Base-by-base conservation (phyloP, 2,888 invertebrate genomes). In the Liodrosophila aerea region DNA sequence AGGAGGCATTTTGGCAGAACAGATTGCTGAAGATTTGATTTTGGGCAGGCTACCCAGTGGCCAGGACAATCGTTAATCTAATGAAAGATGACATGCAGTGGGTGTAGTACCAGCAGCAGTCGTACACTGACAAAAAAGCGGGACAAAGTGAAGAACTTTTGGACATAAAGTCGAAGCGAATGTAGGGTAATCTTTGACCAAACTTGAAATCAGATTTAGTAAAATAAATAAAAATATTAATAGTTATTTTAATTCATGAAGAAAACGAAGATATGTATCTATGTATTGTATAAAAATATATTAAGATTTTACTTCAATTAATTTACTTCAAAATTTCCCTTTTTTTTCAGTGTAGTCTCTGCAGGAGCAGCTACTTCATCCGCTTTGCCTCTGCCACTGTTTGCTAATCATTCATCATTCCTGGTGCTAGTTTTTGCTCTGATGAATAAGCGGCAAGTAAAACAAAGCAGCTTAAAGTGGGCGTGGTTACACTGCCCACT, bases 21-120 rank as follows among this genome's bases (percentile, higher is more conserved):
- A 78, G 77, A 78, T 84, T 78, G 85, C 54, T 81, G 64, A 76
- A 77, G 77, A 77, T 83, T 83, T 77, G 73, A 77, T 83, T 77
- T 83, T 71, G 67, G 85, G 82, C 74, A 64, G 72, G 56, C 52
- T 18, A 2, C 12, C 31, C 67, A 58, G 50, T 37, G 59, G 47
- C 60, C 53, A 33, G 57, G 53, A 56, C 75, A 80, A 84, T 81
- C 78, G 85, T 80, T 80, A 80, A 80, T 80, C 78, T 80, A 80
- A 80, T 80, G 85, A 80, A 84, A 80, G 82, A 81, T 80, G 78
- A 84, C 85, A 66, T 74, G 59, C 58, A 54, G 50, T 60, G 65
- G 64, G 64, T 56, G 33, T 7, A 12, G 9, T 7, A 33, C 31
- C 11, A 13, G n/a, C 46, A 5, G 15, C 16, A 0, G 7, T 0